Base-by-base conservation (phyloP, 2,888 invertebrate genomes). In the Agapetus fuscipes region DNA sequence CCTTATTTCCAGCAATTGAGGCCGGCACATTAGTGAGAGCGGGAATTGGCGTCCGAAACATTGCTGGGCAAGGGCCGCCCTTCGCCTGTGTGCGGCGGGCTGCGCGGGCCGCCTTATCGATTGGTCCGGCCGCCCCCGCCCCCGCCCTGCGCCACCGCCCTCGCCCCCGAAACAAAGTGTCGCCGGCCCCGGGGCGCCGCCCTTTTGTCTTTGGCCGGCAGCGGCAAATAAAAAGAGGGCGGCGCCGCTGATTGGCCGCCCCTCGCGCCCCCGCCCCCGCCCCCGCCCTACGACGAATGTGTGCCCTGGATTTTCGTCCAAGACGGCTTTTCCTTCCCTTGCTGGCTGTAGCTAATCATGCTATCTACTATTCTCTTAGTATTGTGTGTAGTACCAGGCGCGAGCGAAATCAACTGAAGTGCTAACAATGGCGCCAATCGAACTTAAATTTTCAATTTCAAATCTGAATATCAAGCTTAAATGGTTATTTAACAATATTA, bases 71-170 rank as follows among this genome's bases (percentile, higher is more conserved):
- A n/a, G n/a, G n/a, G n/a, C n/a, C 9, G 33, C 25, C 32, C 40
- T 38, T 58, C 59, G 59, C 59, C 56, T 34, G 26, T 39, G 47
- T 44, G 51, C 30, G 31, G 17, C 17, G 17, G 16, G 35, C 37
- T 35, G 36, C 30, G 26, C 24, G 41, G 31, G 43, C 40, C 43
- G 44, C 40, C 44, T 54, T 63, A 65, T 66, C 64, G 67, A 66
- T 67, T 64, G 62, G 64, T 66, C 67, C 66, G 62, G 63, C 66
- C 68, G 67, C 70, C 65, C 51, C 62, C 65, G 66, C 65, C 51
- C 66, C 70, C 66, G 64, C 61, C 60, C 55, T 49, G 43, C 42
- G 42, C 44, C 60, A 59, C 55, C 57, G 59, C 60, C 59, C 61
- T 62, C 52, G 49, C 59, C 57, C 59, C 60, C 53, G 60, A 66